These are phyloP conservation scores for Actias luna DNA, from an alignment of 2,888 invertebrate species.

Conservation along the genomic window DNA sequence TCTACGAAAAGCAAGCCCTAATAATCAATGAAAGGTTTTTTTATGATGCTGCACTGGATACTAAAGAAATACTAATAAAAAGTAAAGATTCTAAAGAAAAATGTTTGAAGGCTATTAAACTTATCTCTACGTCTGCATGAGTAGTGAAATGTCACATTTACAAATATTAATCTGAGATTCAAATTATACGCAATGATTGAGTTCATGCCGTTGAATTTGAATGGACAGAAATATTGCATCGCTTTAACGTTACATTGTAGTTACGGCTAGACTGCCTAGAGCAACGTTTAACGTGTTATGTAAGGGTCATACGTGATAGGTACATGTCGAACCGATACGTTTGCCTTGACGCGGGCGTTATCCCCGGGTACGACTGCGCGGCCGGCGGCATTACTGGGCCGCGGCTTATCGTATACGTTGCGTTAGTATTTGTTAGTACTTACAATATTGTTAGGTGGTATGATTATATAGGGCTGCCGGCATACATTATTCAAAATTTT, in stretches of 20 bases:
- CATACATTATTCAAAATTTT: neutral
- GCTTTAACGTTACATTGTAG: conserved; percentile 7
- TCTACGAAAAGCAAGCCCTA: no score
- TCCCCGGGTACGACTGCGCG: conserved; percentile 48
- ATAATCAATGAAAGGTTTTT: no score
- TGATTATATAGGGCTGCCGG: neutral
- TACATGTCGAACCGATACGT: conserved; percentile 44
- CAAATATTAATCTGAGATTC: neutral
- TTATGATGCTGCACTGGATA: no score
- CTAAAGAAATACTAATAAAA: no score
- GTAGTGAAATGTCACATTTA: neutral
- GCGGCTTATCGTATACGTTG: conserved; percentile 49
- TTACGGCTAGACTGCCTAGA: conserved; percentile 36
- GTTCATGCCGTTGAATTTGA: conserved; percentile 13
- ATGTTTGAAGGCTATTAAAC: neutral
- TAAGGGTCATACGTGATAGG: conserved; percentile 49
- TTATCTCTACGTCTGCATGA: neutral
- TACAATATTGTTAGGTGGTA: neutral
- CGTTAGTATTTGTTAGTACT: conserved; percentile 19
- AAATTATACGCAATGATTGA: neutral
- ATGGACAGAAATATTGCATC: conserved; percentile 16
- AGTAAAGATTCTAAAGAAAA: no score
- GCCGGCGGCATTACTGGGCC: conserved; percentile 48
- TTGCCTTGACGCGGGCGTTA: conserved; percentile 73
- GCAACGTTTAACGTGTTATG: conserved; percentile 50